Evolutionary conservation across 1,140 invertebrate species (phyloP).

Genomic region (Psilanteris sp.): DNA sequence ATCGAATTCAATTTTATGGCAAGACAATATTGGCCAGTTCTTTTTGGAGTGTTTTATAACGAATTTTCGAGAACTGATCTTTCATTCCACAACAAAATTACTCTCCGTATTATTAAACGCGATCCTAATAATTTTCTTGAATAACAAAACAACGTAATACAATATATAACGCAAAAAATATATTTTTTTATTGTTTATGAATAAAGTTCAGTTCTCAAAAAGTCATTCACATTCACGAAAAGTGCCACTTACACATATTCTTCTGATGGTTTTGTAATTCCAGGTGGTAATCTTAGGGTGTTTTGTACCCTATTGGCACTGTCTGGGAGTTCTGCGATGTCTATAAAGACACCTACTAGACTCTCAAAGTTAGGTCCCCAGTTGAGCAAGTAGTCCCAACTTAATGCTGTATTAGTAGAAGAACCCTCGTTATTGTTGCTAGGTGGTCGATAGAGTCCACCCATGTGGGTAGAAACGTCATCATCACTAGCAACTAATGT

Average conservation of each 20-base stretch:
- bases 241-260: conserved; percentile 27
- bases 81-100: too few species aligned
- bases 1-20: conserved; percentile 52
- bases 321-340: conserved; percentile 96
- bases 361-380: conserved; percentile 98
- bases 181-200: too few species aligned
- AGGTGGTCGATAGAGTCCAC: conserved; percentile 86
- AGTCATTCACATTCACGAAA: not conserved
- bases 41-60: too few species aligned
- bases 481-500: conserved; percentile 95
- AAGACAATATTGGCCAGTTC: conserved; percentile 32
- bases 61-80: too few species aligned
- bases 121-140: too few species aligned
- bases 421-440: conserved; percentile 86
- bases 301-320: conserved; percentile 84
- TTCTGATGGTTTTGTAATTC: conserved; percentile 86
- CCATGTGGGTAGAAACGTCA: conserved; percentile 88
- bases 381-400: conserved; percentile 96
- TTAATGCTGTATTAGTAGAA: conserved; percentile 85
- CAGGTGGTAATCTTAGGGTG: conserved; percentile 84
- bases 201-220: too few species aligned
- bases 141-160: too few species aligned
- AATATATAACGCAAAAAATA: too few species aligned
- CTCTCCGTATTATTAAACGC: too few species aligned
- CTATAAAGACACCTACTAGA: conserved; percentile 96